Conservation (phyloP, 2,888 invertebrate genomes). For the Diaprepes abbreviatus region DNA sequence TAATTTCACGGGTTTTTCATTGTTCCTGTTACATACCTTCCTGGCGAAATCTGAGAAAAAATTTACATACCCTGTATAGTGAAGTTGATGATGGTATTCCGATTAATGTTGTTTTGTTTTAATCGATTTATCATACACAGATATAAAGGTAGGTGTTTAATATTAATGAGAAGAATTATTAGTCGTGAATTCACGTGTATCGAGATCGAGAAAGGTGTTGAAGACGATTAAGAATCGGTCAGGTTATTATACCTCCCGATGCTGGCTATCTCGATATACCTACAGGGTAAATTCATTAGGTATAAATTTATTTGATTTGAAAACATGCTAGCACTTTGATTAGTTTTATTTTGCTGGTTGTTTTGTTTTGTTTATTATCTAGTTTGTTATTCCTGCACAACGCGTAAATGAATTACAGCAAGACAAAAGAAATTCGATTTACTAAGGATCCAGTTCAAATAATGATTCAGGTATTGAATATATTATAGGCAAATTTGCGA, state of each 20-base stretch:
- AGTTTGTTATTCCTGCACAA: background rate
- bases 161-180: constrained; percentile 63
- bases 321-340: constrained; percentile 29
- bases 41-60: no score
- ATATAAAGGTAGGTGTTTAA: constrained; percentile 63
- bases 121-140: constrained; percentile 64
- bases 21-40: no score
- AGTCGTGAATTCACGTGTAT: constrained; percentile 50
- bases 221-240: constrained; percentile 50
- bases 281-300: constrained; percentile 49
- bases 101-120: constrained; percentile 64
- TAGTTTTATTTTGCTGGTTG: constrained; percentile 2
- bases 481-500: no score
- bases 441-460: no score
- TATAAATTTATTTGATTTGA: constrained; percentile 49
- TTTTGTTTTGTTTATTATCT: background rate
- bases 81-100: constrained; percentile 61
- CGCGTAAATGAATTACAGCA: no score
- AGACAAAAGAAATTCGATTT: no score
- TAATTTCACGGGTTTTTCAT: no score
- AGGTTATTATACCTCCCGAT: constrained; percentile 50
- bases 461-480: no score
- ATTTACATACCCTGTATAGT: constrained; percentile 20
- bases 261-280: constrained; percentile 43
- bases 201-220: constrained; percentile 49